Percentiles rank a stretch among this genome's conserved stretches.
These are phyloP conservation scores for Solen grandis DNA, from an alignment of 1,140 invertebrate genomes.

Conservation along the genomic window DNA sequence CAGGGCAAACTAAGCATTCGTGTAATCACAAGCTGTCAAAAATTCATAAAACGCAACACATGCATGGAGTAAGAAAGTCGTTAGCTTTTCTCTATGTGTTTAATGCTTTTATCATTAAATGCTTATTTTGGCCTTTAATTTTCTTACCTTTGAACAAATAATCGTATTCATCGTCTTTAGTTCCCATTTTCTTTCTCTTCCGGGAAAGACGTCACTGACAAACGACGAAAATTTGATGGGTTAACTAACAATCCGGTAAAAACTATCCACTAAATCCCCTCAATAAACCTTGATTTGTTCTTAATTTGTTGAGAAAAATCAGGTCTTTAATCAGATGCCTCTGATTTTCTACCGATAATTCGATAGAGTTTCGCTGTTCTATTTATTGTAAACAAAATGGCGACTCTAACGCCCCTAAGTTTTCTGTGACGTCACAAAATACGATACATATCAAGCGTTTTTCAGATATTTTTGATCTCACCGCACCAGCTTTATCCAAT, in stretches of 20 bases:
- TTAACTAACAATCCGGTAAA: neutral
- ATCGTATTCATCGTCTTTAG: slow-evolving; percentile 99
- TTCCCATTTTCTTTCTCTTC: slow-evolving; percentile 75
- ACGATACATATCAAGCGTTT: no score
- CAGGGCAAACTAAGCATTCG: no score
- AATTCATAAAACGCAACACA: neutral
- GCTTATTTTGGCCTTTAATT: neutral
- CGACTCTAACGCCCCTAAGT: slow-evolving; percentile 46
- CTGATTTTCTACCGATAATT: slow-evolving; percentile 16
- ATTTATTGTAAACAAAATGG: slow-evolving; percentile 46
- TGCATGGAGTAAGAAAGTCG: neutral
- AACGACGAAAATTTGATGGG: slow-evolving; percentile 8
- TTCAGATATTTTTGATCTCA: no score
- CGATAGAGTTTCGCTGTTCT: neutral
- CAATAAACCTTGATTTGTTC: neutral
- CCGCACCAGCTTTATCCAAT: no score
- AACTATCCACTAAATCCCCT: neutral
- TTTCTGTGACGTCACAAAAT: slow-evolving; percentile 52
- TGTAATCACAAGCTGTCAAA: slow-evolving; percentile 13
- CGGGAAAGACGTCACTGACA: slow-evolving; percentile 58
- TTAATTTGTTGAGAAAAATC: neutral
- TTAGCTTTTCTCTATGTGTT: neutral
- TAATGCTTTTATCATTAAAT: neutral
- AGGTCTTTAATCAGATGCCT: slow-evolving; percentile 6
- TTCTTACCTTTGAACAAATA: slow-evolving; percentile 99